Conservation (phyloP, 1,140 invertebrate species). For the Antheraea mylitta region DNA sequence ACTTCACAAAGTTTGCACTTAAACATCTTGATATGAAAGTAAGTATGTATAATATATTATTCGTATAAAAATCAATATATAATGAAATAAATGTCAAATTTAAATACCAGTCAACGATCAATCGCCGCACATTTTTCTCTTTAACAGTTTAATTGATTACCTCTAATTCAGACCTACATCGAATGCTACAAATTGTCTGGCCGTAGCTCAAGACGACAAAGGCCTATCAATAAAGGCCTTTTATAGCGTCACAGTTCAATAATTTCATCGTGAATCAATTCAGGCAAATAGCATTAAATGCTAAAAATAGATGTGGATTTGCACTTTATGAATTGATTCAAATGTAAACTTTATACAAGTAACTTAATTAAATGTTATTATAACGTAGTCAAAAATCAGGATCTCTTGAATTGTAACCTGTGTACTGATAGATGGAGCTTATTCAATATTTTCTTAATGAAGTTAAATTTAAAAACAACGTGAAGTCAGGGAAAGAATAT, state of each 20-base stretch:
- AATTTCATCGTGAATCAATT: background rate
- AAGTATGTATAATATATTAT: no score
- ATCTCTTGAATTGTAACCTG: no score
- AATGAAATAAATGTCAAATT: background rate
- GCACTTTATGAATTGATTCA: background rate
- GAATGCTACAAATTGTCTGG: slow-evolving; percentile 47
- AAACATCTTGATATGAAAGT: no score
- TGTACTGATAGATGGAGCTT: no score
- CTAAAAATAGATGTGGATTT: no score
- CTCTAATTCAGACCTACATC: slow-evolving; percentile 41
- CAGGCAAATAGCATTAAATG: background rate
- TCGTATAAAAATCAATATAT: background rate
- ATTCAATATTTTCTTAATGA: no score
- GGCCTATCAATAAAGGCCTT: slow-evolving; percentile 60
- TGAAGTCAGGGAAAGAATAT: no score
- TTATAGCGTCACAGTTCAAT: slow-evolving; percentile 28
- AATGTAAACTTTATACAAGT: background rate
- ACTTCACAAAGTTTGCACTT: no score
- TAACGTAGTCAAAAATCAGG: no score
- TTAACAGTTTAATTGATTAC: slow-evolving; percentile 54
- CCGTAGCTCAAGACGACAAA: slow-evolving; percentile 67
- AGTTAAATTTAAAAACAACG: no score
- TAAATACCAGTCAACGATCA: background rate
- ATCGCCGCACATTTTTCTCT: slow-evolving; percentile 3
- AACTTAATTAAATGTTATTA: no score